Evolutionary conservation across 2,888 invertebrate species (phyloP), one percentile per base, ranked within the genome.

Genomic region (Drosophila lacicola): DNA sequence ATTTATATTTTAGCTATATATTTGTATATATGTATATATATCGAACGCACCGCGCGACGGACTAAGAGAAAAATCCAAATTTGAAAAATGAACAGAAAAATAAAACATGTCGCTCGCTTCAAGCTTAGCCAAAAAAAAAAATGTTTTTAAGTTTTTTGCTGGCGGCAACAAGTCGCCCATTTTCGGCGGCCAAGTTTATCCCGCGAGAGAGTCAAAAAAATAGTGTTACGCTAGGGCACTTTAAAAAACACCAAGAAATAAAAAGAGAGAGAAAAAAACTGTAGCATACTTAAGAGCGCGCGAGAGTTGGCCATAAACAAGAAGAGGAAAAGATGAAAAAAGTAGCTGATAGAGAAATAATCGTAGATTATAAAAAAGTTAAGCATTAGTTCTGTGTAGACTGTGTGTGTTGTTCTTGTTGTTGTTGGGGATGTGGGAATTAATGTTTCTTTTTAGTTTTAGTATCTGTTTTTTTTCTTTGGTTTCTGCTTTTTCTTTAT

Each of bases 271-370:
- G 6, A 17, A 9, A 11, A 49, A 58, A 78, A 78, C 42, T 64
- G 54, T 75, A 70, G 89, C 89, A 75, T 84, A 88, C 84, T 82
- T 82, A 66, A 55, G 65, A 70, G 87, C 66, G 88, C 80, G 51
- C 65, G 54, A 44, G 44, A 68, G 58, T 47, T 56, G 54, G 44
- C 61, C 69, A 63, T 74, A 62, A 55, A 55, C 25, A 61, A 73
- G 54, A 60, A n/a, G 44, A 63, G 37, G 36, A 21, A 50, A 41
- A 53, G 36, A 51, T 17, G 51, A 25, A 13, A 68, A 41, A 54
- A 63, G 47, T 19, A 42, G 14, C 34, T 62, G 39, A 72, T 41
- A 71, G 50, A 66, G 25, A 76, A 39, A 62, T 41, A 74, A 51
- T 44, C 53, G 19, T 34, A 61, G 74, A 63, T 57, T 58, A 25